Evolutionary conservation across 2,888 invertebrate genomes (phyloP).

Genomic region (Xylophagus ater): DNA sequence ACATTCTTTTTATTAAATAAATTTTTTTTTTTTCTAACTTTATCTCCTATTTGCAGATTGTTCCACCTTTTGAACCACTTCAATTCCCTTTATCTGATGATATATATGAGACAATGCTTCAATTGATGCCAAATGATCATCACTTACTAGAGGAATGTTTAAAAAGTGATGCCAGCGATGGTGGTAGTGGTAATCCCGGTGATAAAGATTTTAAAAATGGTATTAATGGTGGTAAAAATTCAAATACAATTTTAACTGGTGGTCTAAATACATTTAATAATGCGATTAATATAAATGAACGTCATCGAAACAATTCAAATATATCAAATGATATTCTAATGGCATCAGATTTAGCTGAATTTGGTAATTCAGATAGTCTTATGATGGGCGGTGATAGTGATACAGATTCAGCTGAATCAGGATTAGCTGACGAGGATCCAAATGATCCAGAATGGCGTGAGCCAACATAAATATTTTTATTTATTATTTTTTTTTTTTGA

Average conservation of each 20-base stretch:
- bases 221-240: background rate
- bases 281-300: background rate
- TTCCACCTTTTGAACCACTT: slow-evolving; percentile 64
- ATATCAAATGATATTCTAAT: no score
- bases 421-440: slow-evolving; percentile 65
- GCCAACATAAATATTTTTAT: slow-evolving; percentile 14
- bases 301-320: background rate
- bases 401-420: slow-evolving; percentile 37
- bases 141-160: slow-evolving; percentile 24
- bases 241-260: no score
- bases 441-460: slow-evolving; percentile 73
- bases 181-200: background rate
- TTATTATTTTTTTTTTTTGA: no score
- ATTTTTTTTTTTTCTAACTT: background rate
- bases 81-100: slow-evolving; percentile 63
- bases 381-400: slow-evolving; percentile 22
- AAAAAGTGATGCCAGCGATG: slow-evolving; percentile 11
- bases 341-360: slow-evolving; percentile 25
- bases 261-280: no score
- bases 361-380: slow-evolving; percentile 10
- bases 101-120: slow-evolving; percentile 55
- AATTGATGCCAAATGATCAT: slow-evolving; percentile 57
- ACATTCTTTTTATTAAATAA: background rate
- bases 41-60: slow-evolving; percentile 40
- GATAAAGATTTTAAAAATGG: background rate